A percentile compares a stretch with the other conserved stretches of the same genome.
Evolutionary conservation across 2,113 vertebrate species (phyloP).

Genomic region (Melospiza melodia): DNA sequence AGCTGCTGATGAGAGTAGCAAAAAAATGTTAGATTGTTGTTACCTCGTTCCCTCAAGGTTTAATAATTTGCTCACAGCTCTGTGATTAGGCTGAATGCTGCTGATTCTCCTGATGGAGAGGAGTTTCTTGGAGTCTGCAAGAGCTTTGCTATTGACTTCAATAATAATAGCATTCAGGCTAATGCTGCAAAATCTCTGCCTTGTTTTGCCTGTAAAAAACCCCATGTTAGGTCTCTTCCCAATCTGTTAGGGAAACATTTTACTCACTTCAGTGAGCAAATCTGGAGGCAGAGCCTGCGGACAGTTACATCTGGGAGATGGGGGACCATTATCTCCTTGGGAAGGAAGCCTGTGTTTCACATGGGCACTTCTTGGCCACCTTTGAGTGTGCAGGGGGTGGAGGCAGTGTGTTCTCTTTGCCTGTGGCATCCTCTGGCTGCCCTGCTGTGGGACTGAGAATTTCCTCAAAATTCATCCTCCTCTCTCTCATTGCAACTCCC

Average conservation of each 20-base stretch:
- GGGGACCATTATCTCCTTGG: background rate
- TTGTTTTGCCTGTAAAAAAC: background rate
- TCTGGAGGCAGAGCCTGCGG: background rate
- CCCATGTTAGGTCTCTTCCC: background rate
- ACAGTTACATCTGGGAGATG: background rate
- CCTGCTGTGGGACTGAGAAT: background rate
- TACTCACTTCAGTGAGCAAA: background rate
- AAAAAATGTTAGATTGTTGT: background rate
- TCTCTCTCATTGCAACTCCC: background rate
- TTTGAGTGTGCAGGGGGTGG: background rate
- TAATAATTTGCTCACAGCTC: background rate
- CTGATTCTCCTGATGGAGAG: background rate
- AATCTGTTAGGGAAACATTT: background rate
- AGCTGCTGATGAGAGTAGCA: background rate
- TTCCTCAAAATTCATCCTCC: background rate
- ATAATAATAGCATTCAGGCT: background rate
- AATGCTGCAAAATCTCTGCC: conserved; percentile 3
- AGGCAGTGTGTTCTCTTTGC: background rate
- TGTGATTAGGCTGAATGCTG: background rate
- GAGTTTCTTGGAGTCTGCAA: background rate
- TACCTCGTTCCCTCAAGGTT: background rate
- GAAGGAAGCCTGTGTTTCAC: background rate
- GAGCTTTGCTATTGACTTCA: conserved; percentile 10
- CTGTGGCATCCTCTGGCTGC: background rate
- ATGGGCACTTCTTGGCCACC: background rate